Percentiles rank a stretch among this genome's conserved stretches.
Conservation (phyloP, 1,140 invertebrate species). For the Tribolium castaneum region DNA sequence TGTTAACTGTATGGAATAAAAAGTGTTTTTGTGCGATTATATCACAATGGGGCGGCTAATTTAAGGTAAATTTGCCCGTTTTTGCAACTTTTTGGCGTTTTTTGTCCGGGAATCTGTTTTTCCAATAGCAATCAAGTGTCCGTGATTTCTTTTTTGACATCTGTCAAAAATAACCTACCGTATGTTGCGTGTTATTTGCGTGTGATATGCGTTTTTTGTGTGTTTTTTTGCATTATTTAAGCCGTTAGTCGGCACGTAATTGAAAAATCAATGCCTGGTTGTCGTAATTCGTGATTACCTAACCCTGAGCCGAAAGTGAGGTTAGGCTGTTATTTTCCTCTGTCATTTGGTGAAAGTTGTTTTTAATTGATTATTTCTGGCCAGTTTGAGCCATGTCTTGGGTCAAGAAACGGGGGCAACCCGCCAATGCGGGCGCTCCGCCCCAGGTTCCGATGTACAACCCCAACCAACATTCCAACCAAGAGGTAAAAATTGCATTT, state of each 20-base stretch:
- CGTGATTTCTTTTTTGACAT: neutral
- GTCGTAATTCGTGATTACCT: neutral
- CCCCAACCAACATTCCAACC: conserved; percentile 56
- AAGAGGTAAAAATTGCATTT: conserved; percentile 41
- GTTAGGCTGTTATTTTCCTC: neutral
- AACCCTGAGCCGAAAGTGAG: neutral
- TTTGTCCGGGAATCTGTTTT: neutral
- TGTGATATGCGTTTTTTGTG: neutral
- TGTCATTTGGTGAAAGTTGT: conserved; percentile 37
- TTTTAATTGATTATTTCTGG: conserved; percentile 24
- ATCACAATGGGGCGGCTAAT: neutral
- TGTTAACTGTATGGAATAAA: neutral
- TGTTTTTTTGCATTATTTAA: neutral
- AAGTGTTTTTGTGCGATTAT: neutral
- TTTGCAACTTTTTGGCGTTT: neutral
- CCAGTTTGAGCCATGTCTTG: conserved; percentile 51
- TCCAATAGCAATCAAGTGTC: neutral
- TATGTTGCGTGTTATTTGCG: conserved; percentile 7
- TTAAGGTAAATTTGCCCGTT: neutral
- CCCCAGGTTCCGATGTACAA: conserved; percentile 54
- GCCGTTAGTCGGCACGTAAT: neutral
- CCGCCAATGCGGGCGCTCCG: conserved; percentile 35
- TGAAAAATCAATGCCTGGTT: conserved; percentile 4
- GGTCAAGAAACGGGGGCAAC: conserved; percentile 54
- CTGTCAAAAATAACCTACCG: conserved; percentile 6